Conservation (phyloP, 2,888 invertebrate genomes). For the Ophioninae sp. region DNA sequence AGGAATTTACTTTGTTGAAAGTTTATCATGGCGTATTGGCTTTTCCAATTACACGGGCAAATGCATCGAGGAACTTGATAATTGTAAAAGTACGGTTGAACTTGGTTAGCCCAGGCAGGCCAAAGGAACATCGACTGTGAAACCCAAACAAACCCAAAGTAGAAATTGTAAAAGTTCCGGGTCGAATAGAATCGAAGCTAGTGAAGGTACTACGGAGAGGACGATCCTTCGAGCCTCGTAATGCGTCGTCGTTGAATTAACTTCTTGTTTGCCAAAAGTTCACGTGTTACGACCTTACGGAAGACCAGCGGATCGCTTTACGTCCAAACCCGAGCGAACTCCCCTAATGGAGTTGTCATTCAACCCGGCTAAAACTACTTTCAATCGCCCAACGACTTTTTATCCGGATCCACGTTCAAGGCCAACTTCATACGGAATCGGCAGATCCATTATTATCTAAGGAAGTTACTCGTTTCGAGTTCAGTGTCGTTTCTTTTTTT, state of each 20-base stretch:
- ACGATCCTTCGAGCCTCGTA: background rate
- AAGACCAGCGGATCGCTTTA: background rate
- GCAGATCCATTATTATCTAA: no score
- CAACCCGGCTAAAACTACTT: background rate
- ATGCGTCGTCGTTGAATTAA: background rate
- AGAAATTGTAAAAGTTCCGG: background rate
- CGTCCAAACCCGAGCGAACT: background rate
- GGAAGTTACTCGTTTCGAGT: no score
- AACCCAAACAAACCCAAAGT: background rate
- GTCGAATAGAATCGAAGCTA: background rate
- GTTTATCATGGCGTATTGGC: background rate
- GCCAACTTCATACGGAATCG: no score
- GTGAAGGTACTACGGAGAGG: background rate
- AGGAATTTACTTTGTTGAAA: no score
- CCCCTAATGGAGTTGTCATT: background rate
- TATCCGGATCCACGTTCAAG: background rate
- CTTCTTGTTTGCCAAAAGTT: background rate
- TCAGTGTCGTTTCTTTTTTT: no score
- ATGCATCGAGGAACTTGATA: background rate
- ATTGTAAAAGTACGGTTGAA: background rate
- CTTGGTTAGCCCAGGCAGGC: background rate
- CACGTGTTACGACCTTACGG: background rate
- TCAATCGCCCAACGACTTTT: background rate
- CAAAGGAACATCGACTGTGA: background rate
- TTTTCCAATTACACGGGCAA: conserved; percentile 1